Conservation (phyloP, 1,140 invertebrate species). For the Drosophila virilis region DNA sequence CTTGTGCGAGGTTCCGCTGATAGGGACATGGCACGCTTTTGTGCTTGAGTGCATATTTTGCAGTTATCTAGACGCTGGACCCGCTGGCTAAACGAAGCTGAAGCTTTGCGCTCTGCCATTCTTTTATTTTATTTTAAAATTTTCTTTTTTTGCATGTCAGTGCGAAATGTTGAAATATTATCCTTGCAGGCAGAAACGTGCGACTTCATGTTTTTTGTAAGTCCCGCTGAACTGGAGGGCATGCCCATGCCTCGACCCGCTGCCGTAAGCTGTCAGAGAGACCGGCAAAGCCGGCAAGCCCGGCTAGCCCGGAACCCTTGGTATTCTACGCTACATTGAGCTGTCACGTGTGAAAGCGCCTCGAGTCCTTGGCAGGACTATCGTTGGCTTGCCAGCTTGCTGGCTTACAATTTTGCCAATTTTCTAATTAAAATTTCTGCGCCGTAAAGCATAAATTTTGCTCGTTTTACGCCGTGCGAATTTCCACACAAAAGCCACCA, state of each 20-base stretch:
- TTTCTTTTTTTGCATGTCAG: conserved; percentile 64
- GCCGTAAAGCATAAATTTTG: conserved; percentile 80
- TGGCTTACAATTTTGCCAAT: conserved; percentile 72
- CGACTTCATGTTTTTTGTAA: conserved; percentile 60
- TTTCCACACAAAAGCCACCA: conserved; percentile 56
- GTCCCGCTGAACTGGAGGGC: conserved; percentile 26
- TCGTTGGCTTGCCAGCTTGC: not conserved
- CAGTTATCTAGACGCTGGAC: conserved; percentile 69
- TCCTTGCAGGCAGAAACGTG: conserved; percentile 83
- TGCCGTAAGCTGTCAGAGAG: conserved; percentile 25
- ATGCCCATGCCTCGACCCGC: conserved; percentile 34
- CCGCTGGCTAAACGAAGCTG: conserved; percentile 34
- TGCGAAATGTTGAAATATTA: conserved; percentile 80
- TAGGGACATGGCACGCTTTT: conserved; percentile 72
- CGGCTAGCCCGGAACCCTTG: not conserved
- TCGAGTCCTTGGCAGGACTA: conserved; percentile 22
- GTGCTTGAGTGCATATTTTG: conserved; percentile 83
- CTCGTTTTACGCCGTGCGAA: conserved; percentile 63
- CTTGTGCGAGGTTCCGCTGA: conserved; percentile 22
- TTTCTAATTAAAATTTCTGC: conserved; percentile 83
- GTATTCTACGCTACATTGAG: conserved; percentile 56
- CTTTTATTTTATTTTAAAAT: not conserved
- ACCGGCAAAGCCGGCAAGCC: not conserved
- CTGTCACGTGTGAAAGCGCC: conserved; percentile 70
- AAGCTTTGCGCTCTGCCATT: conserved; percentile 34